Conservation (phyloP, 2,113 vertebrate genomes). For the Peromyscus californicus region DNA sequence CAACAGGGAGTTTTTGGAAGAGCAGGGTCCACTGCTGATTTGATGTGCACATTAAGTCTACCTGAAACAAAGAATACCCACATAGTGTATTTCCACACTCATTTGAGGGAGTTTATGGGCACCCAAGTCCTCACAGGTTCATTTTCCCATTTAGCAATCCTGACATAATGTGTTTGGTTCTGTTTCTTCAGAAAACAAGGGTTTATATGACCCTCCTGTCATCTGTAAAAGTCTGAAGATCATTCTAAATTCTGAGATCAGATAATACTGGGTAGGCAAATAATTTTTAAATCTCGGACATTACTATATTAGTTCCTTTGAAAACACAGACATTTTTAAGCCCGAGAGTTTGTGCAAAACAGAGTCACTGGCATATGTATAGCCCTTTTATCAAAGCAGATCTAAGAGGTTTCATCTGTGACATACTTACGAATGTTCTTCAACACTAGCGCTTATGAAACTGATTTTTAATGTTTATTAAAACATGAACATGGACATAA, state of each 20-base stretch:
- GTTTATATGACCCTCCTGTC: background rate
- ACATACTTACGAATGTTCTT: background rate
- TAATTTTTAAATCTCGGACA: conserved; percentile 16
- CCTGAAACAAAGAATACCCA: background rate
- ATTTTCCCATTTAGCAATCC: background rate
- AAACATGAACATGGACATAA: background rate
- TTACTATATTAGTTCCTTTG: background rate
- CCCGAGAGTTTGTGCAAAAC: background rate
- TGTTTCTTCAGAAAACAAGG: background rate
- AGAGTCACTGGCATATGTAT: background rate
- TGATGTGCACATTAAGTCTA: background rate
- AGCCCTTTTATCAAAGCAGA: background rate
- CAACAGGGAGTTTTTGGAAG: background rate
- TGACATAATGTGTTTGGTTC: background rate
- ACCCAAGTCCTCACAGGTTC: background rate
- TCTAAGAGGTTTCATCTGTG: background rate
- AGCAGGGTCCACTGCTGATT: background rate
- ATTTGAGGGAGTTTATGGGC: background rate
- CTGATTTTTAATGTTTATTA: background rate
- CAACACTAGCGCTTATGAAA: background rate
- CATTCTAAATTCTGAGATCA: conserved; percentile 33
- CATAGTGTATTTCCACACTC: background rate
- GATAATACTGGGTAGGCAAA: background rate
- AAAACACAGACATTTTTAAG: background rate
- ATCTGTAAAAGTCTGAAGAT: background rate